A percentile compares a stretch with the other conserved stretches of the same genome.
Evolutionary conservation across 1,140 invertebrate species (phyloP).

Genomic region (Bombus affinis): DNA sequence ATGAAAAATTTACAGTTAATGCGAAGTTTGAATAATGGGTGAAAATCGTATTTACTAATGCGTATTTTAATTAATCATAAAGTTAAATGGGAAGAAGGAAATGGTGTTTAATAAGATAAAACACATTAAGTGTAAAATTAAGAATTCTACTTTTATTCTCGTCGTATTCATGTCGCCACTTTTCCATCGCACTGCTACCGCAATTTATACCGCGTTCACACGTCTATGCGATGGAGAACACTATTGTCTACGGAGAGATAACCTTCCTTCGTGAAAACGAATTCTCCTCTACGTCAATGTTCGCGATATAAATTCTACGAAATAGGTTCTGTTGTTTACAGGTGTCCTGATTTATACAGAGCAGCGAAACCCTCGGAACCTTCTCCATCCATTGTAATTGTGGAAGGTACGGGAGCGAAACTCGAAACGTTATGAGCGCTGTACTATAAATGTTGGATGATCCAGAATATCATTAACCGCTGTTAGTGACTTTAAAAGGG

Average conservation of each 20-base stretch:
- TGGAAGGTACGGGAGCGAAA: neutral
- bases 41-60: neutral
- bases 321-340: slow-evolving; percentile 22
- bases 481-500: neutral
- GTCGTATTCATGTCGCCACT: too few relatives aligned
- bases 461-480: neutral
- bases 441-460: neutral
- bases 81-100: neutral
- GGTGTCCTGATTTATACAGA: slow-evolving; percentile 29
- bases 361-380: too few relatives aligned
- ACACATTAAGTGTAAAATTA: neutral
- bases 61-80: neutral
- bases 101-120: neutral
- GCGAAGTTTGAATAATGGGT: neutral
- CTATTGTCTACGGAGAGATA: neutral
- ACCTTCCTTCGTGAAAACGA: neutral
- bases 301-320: slow-evolving; percentile 21
- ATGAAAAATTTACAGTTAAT: neutral
- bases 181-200: neutral
- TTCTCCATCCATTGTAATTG: neutral
- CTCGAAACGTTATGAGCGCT: neutral
- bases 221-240: slow-evolving; percentile 4
- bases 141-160: neutral
- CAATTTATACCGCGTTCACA: slow-evolving; percentile 30
- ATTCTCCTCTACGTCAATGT: neutral